A percentile compares a stretch with the other conserved stretches of the same genome.
These are phyloP conservation scores for Trinectes maculatus DNA, from an alignment of 2,113 vertebrate genomes.

Conservation along the genomic window DNA sequence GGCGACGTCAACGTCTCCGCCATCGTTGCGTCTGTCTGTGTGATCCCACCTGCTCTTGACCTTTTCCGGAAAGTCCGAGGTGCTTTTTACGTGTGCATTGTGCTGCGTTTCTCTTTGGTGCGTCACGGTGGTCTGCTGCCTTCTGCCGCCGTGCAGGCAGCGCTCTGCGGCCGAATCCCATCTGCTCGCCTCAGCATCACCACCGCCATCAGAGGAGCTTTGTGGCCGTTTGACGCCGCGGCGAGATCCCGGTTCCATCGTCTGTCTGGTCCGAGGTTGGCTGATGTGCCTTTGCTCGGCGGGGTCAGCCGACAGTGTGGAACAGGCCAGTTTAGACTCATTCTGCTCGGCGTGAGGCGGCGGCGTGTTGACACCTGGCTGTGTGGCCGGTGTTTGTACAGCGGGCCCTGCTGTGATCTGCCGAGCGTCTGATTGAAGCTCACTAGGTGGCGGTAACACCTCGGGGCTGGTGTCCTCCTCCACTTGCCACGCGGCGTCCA, in stretches of 20 bases:
- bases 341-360: constrained; percentile 85
- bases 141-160: constrained; percentile 87
- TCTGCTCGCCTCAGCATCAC: constrained; percentile 81
- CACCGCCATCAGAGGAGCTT: constrained; percentile 87
- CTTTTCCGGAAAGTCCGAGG: constrained; percentile 82
- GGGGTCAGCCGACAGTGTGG: constrained; percentile 82
- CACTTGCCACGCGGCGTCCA: constrained; percentile 82
- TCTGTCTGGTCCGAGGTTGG: constrained; percentile 84
- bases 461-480: constrained; percentile 83
- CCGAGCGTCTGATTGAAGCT: constrained; percentile 90
- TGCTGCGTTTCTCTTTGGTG: constrained; percentile 85
- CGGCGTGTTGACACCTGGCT: constrained; percentile 89
- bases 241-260: constrained; percentile 80
- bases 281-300: constrained; percentile 89
- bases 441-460: constrained; percentile 86
- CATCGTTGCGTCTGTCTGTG: constrained; percentile 77
- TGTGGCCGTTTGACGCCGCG: constrained; percentile 81
- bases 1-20: constrained; percentile 74
- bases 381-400: constrained; percentile 89
- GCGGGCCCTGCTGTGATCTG: constrained; percentile 88
- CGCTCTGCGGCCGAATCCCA: constrained; percentile 88
- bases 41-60: constrained; percentile 84
- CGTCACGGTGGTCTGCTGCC: constrained; percentile 78
- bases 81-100: constrained; percentile 86
- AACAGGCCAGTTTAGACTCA: constrained; percentile 86